Evolutionary conservation across 2,888 invertebrate genomes (phyloP).

Genomic region (Cataglyphis altisquamis): DNA sequence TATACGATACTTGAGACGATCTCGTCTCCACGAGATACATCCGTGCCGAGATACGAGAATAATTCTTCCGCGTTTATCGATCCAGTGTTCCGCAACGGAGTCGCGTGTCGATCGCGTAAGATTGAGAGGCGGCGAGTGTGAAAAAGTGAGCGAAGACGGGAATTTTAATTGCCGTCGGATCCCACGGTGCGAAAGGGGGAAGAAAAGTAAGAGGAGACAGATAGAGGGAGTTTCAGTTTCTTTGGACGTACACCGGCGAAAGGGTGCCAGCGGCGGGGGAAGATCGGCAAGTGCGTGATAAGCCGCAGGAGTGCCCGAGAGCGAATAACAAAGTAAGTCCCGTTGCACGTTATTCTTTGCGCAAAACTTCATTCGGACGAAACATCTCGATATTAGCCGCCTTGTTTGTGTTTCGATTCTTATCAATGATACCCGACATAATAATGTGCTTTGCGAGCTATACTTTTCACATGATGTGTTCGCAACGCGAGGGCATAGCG

Average conservation of each 20-base stretch:
- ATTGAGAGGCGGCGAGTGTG: conserved; percentile 36
- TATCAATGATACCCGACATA: not conserved
- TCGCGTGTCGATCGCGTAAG: conserved; percentile 35
- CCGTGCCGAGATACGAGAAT: not conserved
- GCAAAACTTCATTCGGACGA: conserved; percentile 31
- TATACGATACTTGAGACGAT: not conserved
- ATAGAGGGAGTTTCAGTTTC: conserved; percentile 18
- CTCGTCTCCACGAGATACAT: not conserved
- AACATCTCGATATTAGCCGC: not conserved
- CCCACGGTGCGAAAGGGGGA: not conserved
- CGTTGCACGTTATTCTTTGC: conserved; percentile 9
- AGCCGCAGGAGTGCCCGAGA: conserved; percentile 15
- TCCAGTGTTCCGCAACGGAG: conserved; percentile 33
- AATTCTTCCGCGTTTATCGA: conserved; percentile 7
- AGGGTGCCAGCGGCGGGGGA: not conserved
- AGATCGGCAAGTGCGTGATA: conserved; percentile 20
- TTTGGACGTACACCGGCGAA: conserved; percentile 17
- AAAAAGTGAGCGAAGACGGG: conserved; percentile 33
- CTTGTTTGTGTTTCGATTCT: conserved; percentile 25
- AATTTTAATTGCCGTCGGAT: conserved; percentile 2
- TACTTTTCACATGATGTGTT: not conserved
- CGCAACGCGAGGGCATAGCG: too few relatives aligned
- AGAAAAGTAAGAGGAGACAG: not conserved
- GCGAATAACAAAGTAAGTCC: conserved; percentile 52
- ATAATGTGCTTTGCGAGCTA: not conserved